phyloP scores from a whole-genome alignment of 37 sponge, comb jelly and placozoan species.

The Aplysina aerophoba region DNA sequence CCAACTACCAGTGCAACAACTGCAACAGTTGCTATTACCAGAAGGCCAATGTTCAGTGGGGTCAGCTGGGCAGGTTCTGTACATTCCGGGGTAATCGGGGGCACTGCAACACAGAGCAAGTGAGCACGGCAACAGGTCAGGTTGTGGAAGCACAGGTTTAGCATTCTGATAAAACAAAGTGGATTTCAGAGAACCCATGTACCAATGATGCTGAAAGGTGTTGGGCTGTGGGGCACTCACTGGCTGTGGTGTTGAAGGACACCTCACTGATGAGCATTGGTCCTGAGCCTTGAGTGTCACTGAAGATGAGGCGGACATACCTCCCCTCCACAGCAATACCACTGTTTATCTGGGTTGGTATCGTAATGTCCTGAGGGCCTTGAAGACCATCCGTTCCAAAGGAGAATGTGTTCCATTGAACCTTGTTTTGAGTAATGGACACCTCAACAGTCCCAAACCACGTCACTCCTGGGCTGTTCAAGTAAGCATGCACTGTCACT shows the following conservation, averaged over 20 bases:
- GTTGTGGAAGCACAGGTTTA: too few relatives aligned
- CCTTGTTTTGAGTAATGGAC: not conserved
- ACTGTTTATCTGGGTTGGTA: not conserved
- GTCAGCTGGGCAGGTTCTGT: too few relatives aligned
- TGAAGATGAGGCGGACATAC: not conserved
- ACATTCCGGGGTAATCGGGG: too few relatives aligned
- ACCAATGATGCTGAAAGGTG: too few relatives aligned
- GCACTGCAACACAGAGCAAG: too few relatives aligned
- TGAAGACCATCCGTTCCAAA: not conserved
- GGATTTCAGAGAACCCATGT: too few relatives aligned
- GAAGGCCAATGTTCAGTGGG: too few relatives aligned
- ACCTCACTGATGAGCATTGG: conserved; percentile 7
- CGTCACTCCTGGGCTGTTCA: not conserved
- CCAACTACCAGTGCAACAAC: too few relatives aligned
- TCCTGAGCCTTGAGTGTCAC: not conserved
- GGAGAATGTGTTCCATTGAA: conserved; percentile 2
- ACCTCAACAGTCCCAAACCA: not conserved
- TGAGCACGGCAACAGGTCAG: too few relatives aligned
- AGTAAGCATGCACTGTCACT: not conserved
- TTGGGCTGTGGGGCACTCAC: not conserved
- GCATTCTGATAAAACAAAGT: too few relatives aligned
- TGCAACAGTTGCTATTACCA: too few relatives aligned
- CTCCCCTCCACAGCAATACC: not conserved
- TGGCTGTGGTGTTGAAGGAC: not conserved
- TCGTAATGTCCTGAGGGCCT: not conserved